Evolutionary conservation across 2,888 invertebrate species (phyloP), one percentile per base, ranked within the genome.

Genomic region (Hypercompe scribonia): DNA sequence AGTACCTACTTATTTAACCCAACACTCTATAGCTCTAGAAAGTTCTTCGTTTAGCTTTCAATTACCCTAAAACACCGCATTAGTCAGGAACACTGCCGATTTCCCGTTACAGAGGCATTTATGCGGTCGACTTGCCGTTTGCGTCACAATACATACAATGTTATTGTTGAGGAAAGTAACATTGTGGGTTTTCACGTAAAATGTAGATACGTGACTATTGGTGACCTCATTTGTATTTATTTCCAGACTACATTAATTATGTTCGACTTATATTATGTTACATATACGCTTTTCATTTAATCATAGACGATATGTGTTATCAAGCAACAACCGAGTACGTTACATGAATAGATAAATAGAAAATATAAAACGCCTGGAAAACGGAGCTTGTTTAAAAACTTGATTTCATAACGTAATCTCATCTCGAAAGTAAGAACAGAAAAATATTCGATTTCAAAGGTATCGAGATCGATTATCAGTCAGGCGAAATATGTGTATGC

Each of bases 81-180:
- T 63, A 68, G 54, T 68, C 64, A 68, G 68, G 34, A 68, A 46
- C 68, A 66, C 36, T 61, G n/a, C 1, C 46, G 28, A 66, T 77
- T 79, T 70, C 72, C 76, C 65, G 42, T 58, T 73, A 63, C 50
- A 39, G 66, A 66, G 36, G 67, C 69, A 66, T 42, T 33, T n/a
- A 3, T 73, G 72, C 34, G 72, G 79, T 79, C 36, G 8, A 46
- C n/a, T 21, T 4, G 1, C 42, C 42, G 13, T n/a, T 42, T 70
- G 67, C 74, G 75, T 80, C 80, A 82, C 31, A 36, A 36, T 11
- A 64, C 54, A 58, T 65, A 66, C 46, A 76, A 66, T 73, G 71
- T 39, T 34, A 65, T 66, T n/a, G 36, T 36, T 7, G 15, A 77
- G 68, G 74, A 74, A 81, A 81, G 11, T 65, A 58, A 42, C 63